phyloP scores from a whole-genome alignment of 2,113 vertebrate genomes.

The Corythornis cristatus region DNA sequence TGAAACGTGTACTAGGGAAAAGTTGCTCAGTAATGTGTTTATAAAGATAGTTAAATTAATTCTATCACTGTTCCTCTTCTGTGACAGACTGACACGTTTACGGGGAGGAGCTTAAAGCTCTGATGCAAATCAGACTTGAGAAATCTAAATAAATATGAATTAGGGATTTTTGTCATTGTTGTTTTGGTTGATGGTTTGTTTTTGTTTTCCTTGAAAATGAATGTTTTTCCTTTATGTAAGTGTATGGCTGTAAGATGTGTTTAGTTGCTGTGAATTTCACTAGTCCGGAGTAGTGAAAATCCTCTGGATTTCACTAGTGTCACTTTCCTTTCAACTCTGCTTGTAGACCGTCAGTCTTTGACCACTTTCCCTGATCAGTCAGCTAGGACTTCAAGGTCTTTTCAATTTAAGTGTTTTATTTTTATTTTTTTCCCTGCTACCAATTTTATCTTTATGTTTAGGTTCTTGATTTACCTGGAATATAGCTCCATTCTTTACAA shows the following conservation, averaged over 20 bases:
- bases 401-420: not conserved
- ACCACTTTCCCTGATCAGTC: not conserved
- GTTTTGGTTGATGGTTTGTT: not conserved
- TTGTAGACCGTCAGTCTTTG: not conserved
- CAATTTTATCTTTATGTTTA: not conserved
- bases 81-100: not conserved
- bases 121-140: not conserved
- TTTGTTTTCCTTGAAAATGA: not conserved
- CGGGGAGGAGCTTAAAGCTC: not conserved
- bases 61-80: not conserved
- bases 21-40: not conserved
- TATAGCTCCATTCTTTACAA: not conserved
- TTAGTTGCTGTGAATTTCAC: not conserved
- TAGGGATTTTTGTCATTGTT: no score
- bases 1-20: not conserved
- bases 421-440: not conserved
- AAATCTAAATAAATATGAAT: slow-evolving; percentile 11
- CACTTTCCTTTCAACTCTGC: not conserved
- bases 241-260: not conserved
- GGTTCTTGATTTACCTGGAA: not conserved
- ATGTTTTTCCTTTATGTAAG: not conserved
- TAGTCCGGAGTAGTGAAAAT: not conserved
- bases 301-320: not conserved
- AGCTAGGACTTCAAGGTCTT: not conserved
- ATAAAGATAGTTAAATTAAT: not conserved